Evolutionary conservation across 1,140 invertebrate genomes (phyloP).

Genomic region (Drosophila orosa): DNA sequence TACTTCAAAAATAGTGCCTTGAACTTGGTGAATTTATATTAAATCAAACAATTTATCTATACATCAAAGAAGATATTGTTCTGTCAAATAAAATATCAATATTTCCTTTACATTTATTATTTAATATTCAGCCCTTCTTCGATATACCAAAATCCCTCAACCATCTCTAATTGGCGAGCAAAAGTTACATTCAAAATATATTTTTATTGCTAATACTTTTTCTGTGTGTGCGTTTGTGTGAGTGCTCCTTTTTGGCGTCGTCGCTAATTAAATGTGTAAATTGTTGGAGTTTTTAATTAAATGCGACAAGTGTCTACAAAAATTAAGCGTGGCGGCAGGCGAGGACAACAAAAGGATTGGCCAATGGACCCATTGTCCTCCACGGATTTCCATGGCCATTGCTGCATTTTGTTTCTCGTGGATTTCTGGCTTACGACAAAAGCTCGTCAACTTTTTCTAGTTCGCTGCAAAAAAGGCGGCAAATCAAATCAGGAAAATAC

Average conservation of each 20-base stretch:
- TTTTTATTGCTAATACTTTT: conserved; percentile 80
- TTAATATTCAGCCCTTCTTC: no score
- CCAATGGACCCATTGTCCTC: conserved; percentile 31
- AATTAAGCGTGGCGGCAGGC: conserved; percentile 69
- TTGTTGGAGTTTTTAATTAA: conserved; percentile 78
- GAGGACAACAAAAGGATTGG: conserved; percentile 52
- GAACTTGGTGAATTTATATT: no score
- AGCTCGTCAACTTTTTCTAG: conserved; percentile 65
- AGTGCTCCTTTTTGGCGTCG: conserved; percentile 26
- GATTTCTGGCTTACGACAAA: conserved; percentile 52
- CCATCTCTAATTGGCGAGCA: conserved; percentile 11
- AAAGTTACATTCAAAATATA: conserved; percentile 77
- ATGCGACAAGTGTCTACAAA: conserved; percentile 77
- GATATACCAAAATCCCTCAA: no score
- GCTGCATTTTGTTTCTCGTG: conserved; percentile 25
- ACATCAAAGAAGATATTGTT: not conserved
- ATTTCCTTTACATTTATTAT: no score
- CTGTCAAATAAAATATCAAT: no score
- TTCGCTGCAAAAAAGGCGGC: conserved; percentile 68
- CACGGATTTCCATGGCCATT: conserved; percentile 4
- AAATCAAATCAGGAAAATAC: conserved; percentile 30
- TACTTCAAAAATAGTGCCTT: no score
- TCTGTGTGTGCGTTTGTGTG: conserved; percentile 16
- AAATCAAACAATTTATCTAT: not conserved
- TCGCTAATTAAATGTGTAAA: conserved; percentile 82